A percentile compares a stretch with the other conserved stretches of the same genome.
phyloP scores from a whole-genome alignment of 2,113 vertebrate genomes.

The Haemorhous mexicanus region DNA sequence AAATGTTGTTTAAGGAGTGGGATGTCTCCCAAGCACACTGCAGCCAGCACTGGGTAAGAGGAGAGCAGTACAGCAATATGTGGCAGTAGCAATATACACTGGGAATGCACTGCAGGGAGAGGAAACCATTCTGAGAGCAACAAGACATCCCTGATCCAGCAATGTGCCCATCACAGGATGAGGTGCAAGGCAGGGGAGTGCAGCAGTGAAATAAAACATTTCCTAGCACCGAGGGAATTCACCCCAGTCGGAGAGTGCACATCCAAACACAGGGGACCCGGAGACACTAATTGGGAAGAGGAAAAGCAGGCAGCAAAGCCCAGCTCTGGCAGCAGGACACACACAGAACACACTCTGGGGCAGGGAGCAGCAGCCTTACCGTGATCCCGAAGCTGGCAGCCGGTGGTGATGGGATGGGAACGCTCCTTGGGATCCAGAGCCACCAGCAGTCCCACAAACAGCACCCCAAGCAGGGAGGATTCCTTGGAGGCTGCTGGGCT shows the following conservation, averaged over 20 bases:
- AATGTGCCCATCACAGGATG: background rate
- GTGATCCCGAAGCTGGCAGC: background rate
- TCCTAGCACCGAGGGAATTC: background rate
- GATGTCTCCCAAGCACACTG: background rate
- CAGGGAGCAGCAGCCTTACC: background rate
- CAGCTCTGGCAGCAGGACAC: background rate
- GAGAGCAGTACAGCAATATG: background rate
- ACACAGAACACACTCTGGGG: background rate
- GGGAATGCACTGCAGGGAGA: background rate
- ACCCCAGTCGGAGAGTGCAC: background rate
- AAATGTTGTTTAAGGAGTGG: background rate
- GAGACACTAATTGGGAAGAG: background rate
- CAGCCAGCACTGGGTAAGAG: background rate
- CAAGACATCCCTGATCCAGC: background rate
- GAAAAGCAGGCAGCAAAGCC: background rate
- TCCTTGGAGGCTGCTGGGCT: background rate
- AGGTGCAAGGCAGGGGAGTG: background rate
- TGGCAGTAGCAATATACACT: background rate
- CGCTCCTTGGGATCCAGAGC: background rate
- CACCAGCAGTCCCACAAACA: background rate
- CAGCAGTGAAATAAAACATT: background rate
- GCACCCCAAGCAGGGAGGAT: rapidly evolving
- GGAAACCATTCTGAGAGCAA: background rate
- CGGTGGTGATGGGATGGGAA: background rate
- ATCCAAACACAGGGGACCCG: background rate